These are phyloP conservation scores for Pseudomyrmex gracilis DNA, from an alignment of 1,140 invertebrate species.

Conservation along the genomic window DNA sequence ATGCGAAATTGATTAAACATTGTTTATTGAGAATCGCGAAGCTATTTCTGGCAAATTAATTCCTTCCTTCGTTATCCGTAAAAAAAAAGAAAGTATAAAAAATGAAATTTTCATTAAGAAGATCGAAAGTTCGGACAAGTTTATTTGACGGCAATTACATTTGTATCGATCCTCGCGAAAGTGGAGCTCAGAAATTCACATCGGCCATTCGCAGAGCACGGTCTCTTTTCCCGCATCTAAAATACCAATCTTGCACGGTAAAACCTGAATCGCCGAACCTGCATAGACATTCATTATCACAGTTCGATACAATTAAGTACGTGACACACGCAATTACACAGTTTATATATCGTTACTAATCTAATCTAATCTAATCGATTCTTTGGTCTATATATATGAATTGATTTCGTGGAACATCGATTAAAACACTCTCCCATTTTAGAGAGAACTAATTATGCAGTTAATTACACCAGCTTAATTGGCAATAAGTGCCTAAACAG, in stretches of 20 bases:
- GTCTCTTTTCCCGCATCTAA: background rate
- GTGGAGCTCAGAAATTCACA: background rate
- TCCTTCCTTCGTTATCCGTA: background rate
- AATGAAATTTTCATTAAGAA: slow-evolving; percentile 17
- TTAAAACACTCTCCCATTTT: background rate
- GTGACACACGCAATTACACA: slow-evolving; percentile 19
- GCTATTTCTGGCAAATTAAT: background rate
- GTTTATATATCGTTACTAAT: background rate
- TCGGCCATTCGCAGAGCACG: background rate
- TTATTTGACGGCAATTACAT: slow-evolving; percentile 21
- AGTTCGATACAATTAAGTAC: background rate
- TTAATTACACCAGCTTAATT: slow-evolving; percentile 41
- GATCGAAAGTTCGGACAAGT: slow-evolving; percentile 40
- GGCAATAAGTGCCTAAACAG: slow-evolving; percentile 10
- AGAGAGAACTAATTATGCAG: slow-evolving; percentile 16
- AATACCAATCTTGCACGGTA: background rate
- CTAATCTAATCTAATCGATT: slow-evolving; percentile 43
- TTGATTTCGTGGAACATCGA: background rate
- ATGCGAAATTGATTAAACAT: background rate
- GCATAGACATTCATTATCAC: background rate
- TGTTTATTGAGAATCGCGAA: background rate
- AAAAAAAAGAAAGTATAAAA: slow-evolving; percentile 31
- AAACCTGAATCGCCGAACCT: background rate
- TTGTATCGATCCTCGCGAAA: slow-evolving; percentile 26
- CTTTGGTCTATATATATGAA: background rate